Evolutionary conservation across 1,140 invertebrate species (phyloP), one percentile per base, ranked within the genome.

Genomic region (Heliconius hewitsoni): DNA sequence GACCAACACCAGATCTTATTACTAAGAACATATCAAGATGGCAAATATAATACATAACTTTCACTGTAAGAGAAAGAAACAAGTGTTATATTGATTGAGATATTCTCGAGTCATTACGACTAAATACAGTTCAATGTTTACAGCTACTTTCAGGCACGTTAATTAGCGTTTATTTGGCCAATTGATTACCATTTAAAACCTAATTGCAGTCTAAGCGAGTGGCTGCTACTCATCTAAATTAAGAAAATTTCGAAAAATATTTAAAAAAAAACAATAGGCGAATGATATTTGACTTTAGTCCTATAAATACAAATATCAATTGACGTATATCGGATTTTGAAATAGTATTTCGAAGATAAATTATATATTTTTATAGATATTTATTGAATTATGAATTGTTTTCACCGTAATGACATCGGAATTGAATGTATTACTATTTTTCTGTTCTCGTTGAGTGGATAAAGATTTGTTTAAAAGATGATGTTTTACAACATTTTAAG

Each of bases 1-100:
- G 9, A 30, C 27, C 23, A 66, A 66, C 60, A 66, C 60, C 60
- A 66, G 4, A 30, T 30, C 23, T 30, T 30, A 66, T 27, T 66
- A 66, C 60, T 5, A 16, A 57, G 0, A 66, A 16, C 60, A 66
- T 66, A 66, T 66, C 60, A 66, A 30, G 60, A 66, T 66, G 23
- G 11, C 23, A 11, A 30, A 66, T 66, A 66, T 66, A 66, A 66
- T 66, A 66, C 60, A 66, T 16, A 66, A 66, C 60, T 66, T 66
- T 66, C 60, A 66, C 60, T 30, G 27, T n/a, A 30, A 11, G 60
- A 66, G 60, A 66, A 66, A 66, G 60, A 23, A 66, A 66, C 30
- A 66, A 66, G 60, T 66, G 60, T 16, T 66, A 66, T 66, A 66
- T 66, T 27, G 23, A 30, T 23, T 27, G n/a, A 66, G 19, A 60